Evolutionary conservation across 2,113 vertebrate genomes (phyloP).

Genomic region (Psittacula cyanocephala): DNA sequence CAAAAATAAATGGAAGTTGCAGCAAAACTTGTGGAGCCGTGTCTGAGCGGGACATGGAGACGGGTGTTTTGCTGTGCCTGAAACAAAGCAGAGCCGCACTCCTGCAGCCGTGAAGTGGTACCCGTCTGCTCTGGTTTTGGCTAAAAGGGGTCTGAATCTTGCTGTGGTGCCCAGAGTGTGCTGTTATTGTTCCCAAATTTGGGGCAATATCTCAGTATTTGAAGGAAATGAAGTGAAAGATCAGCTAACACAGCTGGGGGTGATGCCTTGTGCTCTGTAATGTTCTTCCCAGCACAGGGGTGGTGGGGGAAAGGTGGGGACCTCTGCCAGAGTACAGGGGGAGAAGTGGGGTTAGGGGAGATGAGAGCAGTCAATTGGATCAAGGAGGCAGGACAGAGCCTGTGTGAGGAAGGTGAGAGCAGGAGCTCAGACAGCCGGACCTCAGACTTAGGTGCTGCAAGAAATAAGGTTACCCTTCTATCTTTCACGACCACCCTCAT

Average conservation of each 20-base stretch:
- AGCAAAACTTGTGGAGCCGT: neutral
- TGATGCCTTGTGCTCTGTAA: fast-evolving
- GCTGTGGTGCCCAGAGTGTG: neutral
- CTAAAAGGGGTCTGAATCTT: neutral
- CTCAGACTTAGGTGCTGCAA: neutral
- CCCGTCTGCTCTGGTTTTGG: neutral
- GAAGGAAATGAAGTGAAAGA: neutral
- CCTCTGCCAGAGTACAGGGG: neutral
- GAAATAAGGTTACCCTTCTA: neutral
- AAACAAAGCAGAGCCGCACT: neutral
- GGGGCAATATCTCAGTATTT: neutral
- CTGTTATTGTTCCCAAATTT: neutral
- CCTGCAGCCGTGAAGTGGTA: neutral
- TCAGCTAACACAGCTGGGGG: neutral
- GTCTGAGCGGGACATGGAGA: neutral
- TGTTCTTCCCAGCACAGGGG: fast-evolving
- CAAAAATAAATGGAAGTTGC: neutral
- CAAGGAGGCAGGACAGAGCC: neutral
- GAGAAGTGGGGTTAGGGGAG: neutral
- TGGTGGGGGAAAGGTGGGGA: too few relatives aligned
- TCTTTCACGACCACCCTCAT: neutral
- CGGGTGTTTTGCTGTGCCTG: neutral
- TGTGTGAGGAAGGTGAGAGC: neutral
- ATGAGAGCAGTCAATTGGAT: fast-evolving
- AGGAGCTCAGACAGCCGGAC: neutral